Base-by-base conservation (phyloP, 2,797 vertebrate genomes). In the Sorex maritimensis region DNA sequence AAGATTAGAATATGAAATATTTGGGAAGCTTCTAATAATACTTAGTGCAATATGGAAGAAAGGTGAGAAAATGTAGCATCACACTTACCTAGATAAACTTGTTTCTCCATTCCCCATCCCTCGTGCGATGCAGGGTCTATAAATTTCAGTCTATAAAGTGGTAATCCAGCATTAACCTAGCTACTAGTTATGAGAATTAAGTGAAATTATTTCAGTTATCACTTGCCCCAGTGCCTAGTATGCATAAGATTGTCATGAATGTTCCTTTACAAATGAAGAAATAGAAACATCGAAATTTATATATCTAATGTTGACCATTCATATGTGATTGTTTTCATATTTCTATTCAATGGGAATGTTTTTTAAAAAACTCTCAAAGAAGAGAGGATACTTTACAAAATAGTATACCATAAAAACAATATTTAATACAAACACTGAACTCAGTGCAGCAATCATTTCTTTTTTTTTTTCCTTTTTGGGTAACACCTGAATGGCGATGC, bases 1-100 rank as follows among this genome's bases (percentile, higher is more conserved):
- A 38, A 19, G 24, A 67, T 92, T 73, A 77, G 23, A 75, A 85
- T 55, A 71, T 34, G 84, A 81, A 85, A 79, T 81, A 81, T 11
- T 49, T 24, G 10, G n/a, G 63, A 83, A 84, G 69, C 1, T 3
- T 67, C 30, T 79, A 8, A 79, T 68, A 65, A n/a, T 9, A 77
- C 14, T 10, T 28, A 80, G 3, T 13, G 5, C 4, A n/a, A 0
- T 15, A 75, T 23, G 0, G 21, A 80, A 65, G 28, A 65, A 87
- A 87, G 61, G 61, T 63, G 13, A 9, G 41, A 73, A 86, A 80
- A 49, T 17, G 7, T 44, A 58, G 19, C 41, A 41, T 44, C 17
- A 68, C 38, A 55, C 2, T 86, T 49, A 74, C 1, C 6, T 6
- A 4, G 65, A 8, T 61, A 58, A 81, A 52, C 49, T 14, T 34